Percentiles rank a stretch among this genome's conserved stretches.
Evolutionary conservation across 1,140 invertebrate genomes (phyloP).

Genomic region (Cydia pomonella): DNA sequence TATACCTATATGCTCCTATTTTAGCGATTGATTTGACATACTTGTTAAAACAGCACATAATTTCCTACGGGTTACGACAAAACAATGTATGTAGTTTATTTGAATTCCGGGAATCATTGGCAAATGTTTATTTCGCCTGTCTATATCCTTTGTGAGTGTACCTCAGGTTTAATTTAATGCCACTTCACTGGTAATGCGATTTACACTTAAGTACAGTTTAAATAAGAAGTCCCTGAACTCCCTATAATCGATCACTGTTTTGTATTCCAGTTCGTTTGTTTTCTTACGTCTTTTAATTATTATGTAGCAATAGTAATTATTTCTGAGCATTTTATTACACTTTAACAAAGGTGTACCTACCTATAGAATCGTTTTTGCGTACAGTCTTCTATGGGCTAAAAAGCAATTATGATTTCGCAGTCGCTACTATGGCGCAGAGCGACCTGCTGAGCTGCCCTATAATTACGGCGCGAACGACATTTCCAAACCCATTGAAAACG

Average conservation of each 20-base stretch:
- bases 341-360: conserved; percentile 42
- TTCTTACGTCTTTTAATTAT: conserved; percentile 13
- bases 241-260: background rate
- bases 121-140: no score
- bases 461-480: conserved; percentile 75
- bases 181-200: no score
- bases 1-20: background rate
- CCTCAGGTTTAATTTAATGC: no score
- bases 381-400: conserved; percentile 50
- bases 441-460: conserved; percentile 75
- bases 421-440: conserved; percentile 53
- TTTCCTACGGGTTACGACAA: no score
- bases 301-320: conserved; percentile 39
- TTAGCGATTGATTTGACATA: background rate
- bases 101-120: no score
- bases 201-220: no score
- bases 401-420: conserved; percentile 66
- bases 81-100: no score
- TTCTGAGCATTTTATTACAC: conserved; percentile 42
- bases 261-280: background rate
- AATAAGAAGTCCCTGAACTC: background rate
- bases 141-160: no score
- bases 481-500: conserved; percentile 76
- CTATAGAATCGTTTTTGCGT: conserved; percentile 49
- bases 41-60: background rate